These are phyloP conservation scores for Plumapathes pennacea DNA, from an alignment of 92 coral and sea anemone genomes.

Conservation along the genomic window DNA sequence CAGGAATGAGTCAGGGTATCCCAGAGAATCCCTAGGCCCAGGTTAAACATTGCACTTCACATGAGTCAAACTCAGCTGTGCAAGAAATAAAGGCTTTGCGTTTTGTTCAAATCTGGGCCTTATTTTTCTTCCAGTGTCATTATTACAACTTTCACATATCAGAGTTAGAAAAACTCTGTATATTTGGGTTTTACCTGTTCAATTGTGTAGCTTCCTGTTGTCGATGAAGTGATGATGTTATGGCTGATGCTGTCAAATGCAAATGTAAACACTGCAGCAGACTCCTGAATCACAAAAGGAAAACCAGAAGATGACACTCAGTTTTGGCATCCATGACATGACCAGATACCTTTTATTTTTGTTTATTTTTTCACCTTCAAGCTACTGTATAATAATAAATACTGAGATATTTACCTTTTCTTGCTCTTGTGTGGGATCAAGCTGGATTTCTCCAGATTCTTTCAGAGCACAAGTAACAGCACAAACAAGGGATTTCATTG, in stretches of 20 bases:
- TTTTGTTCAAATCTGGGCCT: too few relatives aligned
- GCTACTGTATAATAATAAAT: too few relatives aligned
- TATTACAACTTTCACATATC: too few relatives aligned
- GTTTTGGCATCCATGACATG: neutral
- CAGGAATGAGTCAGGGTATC: too few relatives aligned
- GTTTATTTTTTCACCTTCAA: neutral
- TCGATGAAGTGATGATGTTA: slow-evolving; percentile 77
- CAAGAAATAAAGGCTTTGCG: neutral
- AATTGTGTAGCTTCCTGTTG: slow-evolving; percentile 68
- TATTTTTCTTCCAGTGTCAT: too few relatives aligned
- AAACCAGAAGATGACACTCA: neutral
- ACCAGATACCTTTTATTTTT: neutral
- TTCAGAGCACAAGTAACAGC: slow-evolving; percentile 70
- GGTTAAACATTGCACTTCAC: too few relatives aligned
- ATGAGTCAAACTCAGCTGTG: too few relatives aligned
- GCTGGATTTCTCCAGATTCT: slow-evolving; percentile 56
- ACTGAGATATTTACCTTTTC: slow-evolving; percentile 80
- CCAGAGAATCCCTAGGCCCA: too few relatives aligned
- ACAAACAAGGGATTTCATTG: slow-evolving; percentile 84
- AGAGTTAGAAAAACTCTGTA: too few relatives aligned
- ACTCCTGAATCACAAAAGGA: slow-evolving; percentile 43
- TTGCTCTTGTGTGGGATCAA: slow-evolving; percentile 82
- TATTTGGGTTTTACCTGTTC: slow-evolving; percentile 57
- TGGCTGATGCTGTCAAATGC: slow-evolving; percentile 78
- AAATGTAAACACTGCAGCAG: slow-evolving; percentile 84